phyloP scores from a whole-genome alignment of 2,797 vertebrate genomes.

The Phalloptychus januarius region DNA sequence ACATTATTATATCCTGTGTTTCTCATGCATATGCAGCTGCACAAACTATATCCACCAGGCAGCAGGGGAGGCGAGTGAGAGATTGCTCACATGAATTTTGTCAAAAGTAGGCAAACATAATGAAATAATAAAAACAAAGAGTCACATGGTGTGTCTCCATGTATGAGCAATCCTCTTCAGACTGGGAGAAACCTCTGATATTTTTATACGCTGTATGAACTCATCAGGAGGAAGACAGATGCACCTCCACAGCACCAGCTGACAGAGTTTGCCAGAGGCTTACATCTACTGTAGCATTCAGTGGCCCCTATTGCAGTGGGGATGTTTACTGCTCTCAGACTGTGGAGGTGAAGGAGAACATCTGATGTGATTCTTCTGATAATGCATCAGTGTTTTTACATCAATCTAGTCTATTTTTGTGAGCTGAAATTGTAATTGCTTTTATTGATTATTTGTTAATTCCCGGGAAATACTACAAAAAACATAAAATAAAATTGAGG shows the following conservation, averaged over 20 bases:
- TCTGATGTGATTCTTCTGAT: neutral
- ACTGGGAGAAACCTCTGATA: constrained; percentile 10
- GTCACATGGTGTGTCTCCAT: neutral
- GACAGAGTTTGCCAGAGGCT: constrained; percentile 55
- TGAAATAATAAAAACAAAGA: neutral
- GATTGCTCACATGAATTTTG: constrained; percentile 18
- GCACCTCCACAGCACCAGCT: constrained; percentile 32
- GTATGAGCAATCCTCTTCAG: constrained; percentile 20
- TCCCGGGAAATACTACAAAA: neutral
- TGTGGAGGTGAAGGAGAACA: constrained; percentile 36
- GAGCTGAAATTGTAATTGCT: neutral
- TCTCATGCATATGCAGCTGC: constrained; percentile 34
- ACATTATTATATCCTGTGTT: constrained; percentile 33
- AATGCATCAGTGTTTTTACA: neutral
- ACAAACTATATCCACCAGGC: constrained; percentile 13
- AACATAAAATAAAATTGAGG: neutral
- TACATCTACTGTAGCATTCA: constrained; percentile 31
- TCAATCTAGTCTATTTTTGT: neutral
- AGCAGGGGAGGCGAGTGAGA: constrained; percentile 16
- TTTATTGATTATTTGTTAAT: neutral
- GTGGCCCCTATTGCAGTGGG: constrained; percentile 42
- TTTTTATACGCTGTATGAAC: constrained; percentile 33
- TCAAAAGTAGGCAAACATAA: constrained; percentile 6
- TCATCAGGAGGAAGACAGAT: constrained; percentile 35
- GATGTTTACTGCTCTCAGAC: constrained; percentile 38